Evolutionary conservation across 2,888 invertebrate genomes (phyloP), one percentile per base, ranked within the genome.

Genomic region (Lydus trimaculatus): DNA sequence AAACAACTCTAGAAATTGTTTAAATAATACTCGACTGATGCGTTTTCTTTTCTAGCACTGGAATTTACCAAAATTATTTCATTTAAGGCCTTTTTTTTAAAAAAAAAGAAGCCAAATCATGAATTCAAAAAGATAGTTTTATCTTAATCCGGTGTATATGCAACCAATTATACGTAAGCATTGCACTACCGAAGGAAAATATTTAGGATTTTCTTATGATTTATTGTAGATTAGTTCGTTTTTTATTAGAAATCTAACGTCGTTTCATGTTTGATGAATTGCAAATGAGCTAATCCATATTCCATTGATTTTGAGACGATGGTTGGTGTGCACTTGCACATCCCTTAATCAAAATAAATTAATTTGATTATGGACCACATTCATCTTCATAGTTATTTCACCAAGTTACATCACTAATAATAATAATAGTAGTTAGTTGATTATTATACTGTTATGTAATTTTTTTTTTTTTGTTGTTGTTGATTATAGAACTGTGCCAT

Each of bases 401-500:
- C 9, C 13, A 36, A 15, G 15, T 43, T n/a, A 6, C 43, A 17
- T 43, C 17, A 43, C 17, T 17, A 13, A n/a, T 43, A 43, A 43
- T 43, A 36, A n/a, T n/a, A n/a, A n/a, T n/a, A n/a, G n/a, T n/a
- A n/a, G n/a, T n/a, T 13, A 15, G 36, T 4, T 15, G 13, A 15
- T 36, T 4, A 36, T 36, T 4, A 15, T 36, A 11, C 2, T 36
- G 31, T 31, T 31, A 31, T 31, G 31, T 31, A 31, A 31, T 43
- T 43, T 4, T 43, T 8, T 17, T 43, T 3, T n/a, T 36, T 69
- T 63, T 68, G 71, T 72, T 71, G 58, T 82, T 84, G 1, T n/a
- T n/a, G n/a, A n/a, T n/a, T n/a, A n/a, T 85, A 88, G 88, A 88
- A 88, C 85, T 88, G 88, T 89, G 90, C 90, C 89, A 90, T 91